Evolutionary conservation across 2,113 vertebrate species (phyloP).

Genomic region (Megaleporinus macrocephalus): DNA sequence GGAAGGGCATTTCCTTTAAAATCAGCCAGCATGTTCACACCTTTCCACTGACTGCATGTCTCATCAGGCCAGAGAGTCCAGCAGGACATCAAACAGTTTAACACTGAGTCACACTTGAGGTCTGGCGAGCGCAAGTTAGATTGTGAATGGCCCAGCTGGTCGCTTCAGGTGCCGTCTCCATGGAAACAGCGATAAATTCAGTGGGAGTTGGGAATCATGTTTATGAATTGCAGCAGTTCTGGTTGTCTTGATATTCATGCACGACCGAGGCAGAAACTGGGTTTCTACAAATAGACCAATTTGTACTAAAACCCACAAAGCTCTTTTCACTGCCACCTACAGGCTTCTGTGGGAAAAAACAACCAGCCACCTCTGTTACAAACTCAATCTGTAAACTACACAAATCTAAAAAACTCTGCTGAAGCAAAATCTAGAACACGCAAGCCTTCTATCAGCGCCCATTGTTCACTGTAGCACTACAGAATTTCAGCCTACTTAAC

Average conservation of each 20-base stretch:
- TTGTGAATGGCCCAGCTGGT: conserved; percentile 28
- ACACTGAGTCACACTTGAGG: background rate
- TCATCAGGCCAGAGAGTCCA: conserved; percentile 12
- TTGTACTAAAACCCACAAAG: conserved; percentile 1
- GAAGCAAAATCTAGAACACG: too few relatives aligned
- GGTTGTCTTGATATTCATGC: background rate
- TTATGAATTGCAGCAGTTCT: conserved; percentile 30
- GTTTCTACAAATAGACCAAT: background rate
- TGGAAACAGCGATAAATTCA: conserved; percentile 26
- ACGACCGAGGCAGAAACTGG: background rate
- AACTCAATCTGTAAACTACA: background rate
- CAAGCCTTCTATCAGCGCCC: background rate
- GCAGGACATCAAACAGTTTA: conserved; percentile 16
- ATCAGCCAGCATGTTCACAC: conserved; percentile 9
- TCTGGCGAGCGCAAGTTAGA: conserved; percentile 5
- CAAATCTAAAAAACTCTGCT: too few relatives aligned
- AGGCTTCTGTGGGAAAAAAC: background rate
- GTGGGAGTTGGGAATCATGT: conserved; percentile 11
- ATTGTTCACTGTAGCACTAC: background rate
- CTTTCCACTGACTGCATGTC: conserved; percentile 7
- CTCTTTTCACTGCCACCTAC: conserved; percentile 12
- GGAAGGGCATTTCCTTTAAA: background rate
- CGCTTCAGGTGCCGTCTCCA: conserved; percentile 23
- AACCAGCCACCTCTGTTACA: background rate
- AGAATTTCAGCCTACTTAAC: background rate